Evolutionary conservation across 1,140 invertebrate species (phyloP), one percentile per base, ranked within the genome.

Genomic region (Orchesella cincta): DNA sequence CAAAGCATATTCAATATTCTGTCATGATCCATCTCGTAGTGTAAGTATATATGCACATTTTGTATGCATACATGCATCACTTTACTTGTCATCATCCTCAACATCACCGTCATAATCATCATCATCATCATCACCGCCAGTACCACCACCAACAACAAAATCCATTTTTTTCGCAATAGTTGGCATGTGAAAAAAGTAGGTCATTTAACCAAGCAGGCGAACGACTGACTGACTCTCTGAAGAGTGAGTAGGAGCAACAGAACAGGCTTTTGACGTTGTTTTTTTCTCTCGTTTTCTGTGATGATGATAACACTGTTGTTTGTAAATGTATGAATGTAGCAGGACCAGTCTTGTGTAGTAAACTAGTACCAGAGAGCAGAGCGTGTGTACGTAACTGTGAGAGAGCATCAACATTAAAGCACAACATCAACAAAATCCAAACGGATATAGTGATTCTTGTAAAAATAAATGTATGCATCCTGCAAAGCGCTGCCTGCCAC

Each of bases 151-250:
- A 57, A 26, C 14, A 57, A 23, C 54, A 57, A 46, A 57, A 57
- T 57, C 54, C 54, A 57, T 57, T 57, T 57, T 46, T 57, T 57
- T 57, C 54, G 54, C 54, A 57, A 57, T 57, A 46, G 39, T 57
- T 57, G 54, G 54, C 54, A 14, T 57, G 54, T 26, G 54, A 57
- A 57, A 46, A 57, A 57, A 57, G 54, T 57, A 57, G 54, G 54
- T 57, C 54, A 57, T 57, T 57, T 57, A 57, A 57, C 54, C 54
- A 57, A 57, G 54, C 54, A 57, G 54, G 54, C 54, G 54, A 57
- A 57, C 54, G 54, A 57, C 12, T 23, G 54, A 57, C 54, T 57
- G 12, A 57, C 54, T 57, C 12, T 18, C 54, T 57, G 54, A 57
- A 5, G 12, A 18, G 54, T 57, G 54, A 57, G 54, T 57, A 57